Base-by-base conservation (phyloP, 2,113 vertebrate species). In the Puffinus mauretanicus region DNA sequence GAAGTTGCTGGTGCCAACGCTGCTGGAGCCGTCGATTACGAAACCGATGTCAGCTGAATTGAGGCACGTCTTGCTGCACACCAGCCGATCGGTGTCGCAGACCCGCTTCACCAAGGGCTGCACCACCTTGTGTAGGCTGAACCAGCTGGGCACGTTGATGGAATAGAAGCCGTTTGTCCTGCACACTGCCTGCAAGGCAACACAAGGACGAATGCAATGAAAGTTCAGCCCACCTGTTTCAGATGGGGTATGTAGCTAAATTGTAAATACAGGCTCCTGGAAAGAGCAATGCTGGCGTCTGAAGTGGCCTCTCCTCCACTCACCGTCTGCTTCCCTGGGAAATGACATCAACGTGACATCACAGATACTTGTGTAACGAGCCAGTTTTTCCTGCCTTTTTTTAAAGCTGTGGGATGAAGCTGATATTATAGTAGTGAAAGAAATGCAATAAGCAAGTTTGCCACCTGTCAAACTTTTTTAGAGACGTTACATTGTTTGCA, bases 41-140 rank as follows among this genome's bases (percentile, higher is more conserved):
- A 99, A 99, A 69, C 99, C 99, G 0, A 99, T 98, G 98, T 99
- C 99, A 0, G 99, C 99, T 1, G 99, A 99, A 32, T 99, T 99
- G 67, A 99, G 98, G 97, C 99, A 99, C 3, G 99, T 99, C 96
- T 99, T 99, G 98, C 99, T 99, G 98, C 99, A 99, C 18, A 98
- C 97, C 90, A 99, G 98, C 13, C 97, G 98, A 9, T 99, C 98
- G 0, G 97, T 98, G 97, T 99, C 99, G 0, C 99, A 99, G 66
- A 99, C 97, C 2, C 99, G 97, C 96, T 99, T 99, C 96, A 99
- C 98, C 96, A 99, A 83, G 4, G 99, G 99, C 96, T 99, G 99
- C 52, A 99, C 98, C 0, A 96, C 98, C 97, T 99, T 99, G 93
- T 98, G 98, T 36, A 99, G 98, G 58, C 98, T 96, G 57, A 99